A percentile compares a stretch with the other conserved stretches of the same genome.
Conservation (phyloP, 1,140 invertebrate genomes). For the Eupristina koningsbergeri region DNA sequence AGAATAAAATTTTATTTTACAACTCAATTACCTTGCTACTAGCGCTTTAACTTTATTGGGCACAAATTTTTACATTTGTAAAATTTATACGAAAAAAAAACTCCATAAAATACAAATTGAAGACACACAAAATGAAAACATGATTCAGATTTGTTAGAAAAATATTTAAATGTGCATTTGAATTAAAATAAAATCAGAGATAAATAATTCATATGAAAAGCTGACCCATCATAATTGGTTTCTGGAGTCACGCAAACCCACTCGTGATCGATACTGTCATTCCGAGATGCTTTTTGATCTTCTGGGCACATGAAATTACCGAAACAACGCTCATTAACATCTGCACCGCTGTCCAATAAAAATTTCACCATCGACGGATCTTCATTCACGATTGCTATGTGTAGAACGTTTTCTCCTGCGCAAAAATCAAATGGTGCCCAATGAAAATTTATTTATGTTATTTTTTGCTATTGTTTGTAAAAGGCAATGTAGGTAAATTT, state of each 20-base stretch:
- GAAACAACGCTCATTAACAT: conserved; percentile 91
- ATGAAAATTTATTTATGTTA: too few species aligned
- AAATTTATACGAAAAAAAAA: too few species aligned
- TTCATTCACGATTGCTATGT: conserved; percentile 98
- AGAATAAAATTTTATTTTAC: too few species aligned
- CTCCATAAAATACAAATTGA: too few species aligned
- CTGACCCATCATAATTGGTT: conserved; percentile 94
- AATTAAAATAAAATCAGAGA: neutral
- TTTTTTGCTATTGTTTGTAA: too few species aligned
- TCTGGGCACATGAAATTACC: conserved; percentile 98
- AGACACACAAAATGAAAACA: neutral
- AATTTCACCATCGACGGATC: conserved; percentile 98
- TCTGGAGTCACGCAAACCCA: conserved; percentile 87
- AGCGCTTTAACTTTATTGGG: too few species aligned
- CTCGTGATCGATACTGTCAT: conserved; percentile 92
- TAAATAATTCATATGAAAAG: neutral
- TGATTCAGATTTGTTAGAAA: neutral
- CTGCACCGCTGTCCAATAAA: conserved; percentile 90
- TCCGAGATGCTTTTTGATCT: conserved; percentile 93
- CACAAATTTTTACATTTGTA: too few species aligned
- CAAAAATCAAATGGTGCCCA: neutral
- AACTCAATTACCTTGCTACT: too few species aligned
- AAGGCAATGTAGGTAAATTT: neutral
- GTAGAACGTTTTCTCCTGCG: conserved; percentile 89
- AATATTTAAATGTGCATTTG: neutral